These are phyloP conservation scores for Magallana gigas DNA, from an alignment of 1,140 invertebrate species.

Conservation along the genomic window DNA sequence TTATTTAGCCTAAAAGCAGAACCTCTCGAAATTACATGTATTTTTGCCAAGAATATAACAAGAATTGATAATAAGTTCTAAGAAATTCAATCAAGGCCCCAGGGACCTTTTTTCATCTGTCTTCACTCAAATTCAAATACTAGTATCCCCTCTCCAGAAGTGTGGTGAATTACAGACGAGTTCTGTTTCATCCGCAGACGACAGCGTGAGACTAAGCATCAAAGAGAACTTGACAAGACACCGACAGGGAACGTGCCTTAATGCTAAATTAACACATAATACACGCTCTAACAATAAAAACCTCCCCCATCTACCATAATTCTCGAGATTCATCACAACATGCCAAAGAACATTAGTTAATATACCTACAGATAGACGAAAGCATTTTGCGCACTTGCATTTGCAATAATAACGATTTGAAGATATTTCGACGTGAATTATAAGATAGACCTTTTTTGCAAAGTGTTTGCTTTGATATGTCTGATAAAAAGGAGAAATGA, in stretches of 20 bases:
- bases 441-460: background rate
- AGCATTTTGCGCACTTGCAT: background rate
- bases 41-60: too few species aligned
- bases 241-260: conserved; percentile 13
- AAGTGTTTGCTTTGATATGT: background rate
- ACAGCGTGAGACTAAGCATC: conserved; percentile 26
- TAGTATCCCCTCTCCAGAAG: background rate
- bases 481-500: too few species aligned
- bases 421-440: background rate
- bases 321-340: background rate
- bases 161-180: conserved; percentile 13
- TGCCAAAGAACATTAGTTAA: conserved; percentile 1
- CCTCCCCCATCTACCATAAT: conserved; percentile 7
- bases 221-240: conserved; percentile 15
- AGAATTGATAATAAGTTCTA: too few species aligned
- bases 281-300: conserved; percentile 18
- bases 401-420: background rate
- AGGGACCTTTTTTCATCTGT: background rate
- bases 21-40: too few species aligned
- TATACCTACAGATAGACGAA: background rate
- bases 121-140: conserved; percentile 11
- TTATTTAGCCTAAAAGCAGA: too few species aligned
- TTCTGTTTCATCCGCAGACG: conserved; percentile 21
- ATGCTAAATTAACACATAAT: conserved; percentile 33
- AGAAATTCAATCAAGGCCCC: too few species aligned